Evolutionary conservation across 35 echinoderm and acorn worm genomes (phyloP).

Genomic region (Holothuria glaberrima): DNA sequence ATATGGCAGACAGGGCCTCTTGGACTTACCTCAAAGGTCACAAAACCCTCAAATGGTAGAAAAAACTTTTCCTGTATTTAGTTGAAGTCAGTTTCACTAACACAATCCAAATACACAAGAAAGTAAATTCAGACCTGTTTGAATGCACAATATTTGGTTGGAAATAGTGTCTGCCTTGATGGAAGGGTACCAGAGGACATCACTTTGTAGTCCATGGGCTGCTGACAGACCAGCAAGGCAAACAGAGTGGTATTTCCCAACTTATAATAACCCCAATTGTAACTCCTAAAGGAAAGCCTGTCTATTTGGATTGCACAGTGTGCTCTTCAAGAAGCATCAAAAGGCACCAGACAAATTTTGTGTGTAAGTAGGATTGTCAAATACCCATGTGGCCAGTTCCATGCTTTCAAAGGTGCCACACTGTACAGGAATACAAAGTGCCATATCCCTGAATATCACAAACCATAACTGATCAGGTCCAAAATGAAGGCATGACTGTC

Average conservation of each 20-base stretch:
- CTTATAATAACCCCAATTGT: neutral
- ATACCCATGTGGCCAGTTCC: slow-evolving; percentile 37
- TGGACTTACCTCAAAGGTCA: slow-evolving; percentile 19
- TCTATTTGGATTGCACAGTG: neutral
- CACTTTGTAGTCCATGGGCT: neutral
- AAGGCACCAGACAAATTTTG: neutral
- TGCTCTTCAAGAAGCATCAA: neutral
- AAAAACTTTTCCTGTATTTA: slow-evolving; percentile 22
- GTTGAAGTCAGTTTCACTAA: slow-evolving; percentile 12
- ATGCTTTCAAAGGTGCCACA: slow-evolving; percentile 21
- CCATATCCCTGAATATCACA: slow-evolving; percentile 32
- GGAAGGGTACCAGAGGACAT: neutral
- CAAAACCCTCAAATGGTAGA: neutral
- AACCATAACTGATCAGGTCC: slow-evolving; percentile 24
- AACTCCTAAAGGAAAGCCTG: slow-evolving; percentile 13
- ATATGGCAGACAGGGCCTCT: neutral
- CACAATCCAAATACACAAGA: slow-evolving; percentile 1
- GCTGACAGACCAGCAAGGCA: slow-evolving; percentile 1
- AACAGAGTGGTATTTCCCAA: slow-evolving; percentile 23
- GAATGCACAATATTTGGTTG: neutral
- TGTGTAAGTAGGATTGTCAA: neutral
- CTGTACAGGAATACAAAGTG: neutral
- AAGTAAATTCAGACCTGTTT: neutral
- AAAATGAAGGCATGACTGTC: slow-evolving; percentile 15
- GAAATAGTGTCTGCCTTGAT: slow-evolving; percentile 20